Conservation (phyloP, 2,113 vertebrate genomes). For the Mus pahari region DNA sequence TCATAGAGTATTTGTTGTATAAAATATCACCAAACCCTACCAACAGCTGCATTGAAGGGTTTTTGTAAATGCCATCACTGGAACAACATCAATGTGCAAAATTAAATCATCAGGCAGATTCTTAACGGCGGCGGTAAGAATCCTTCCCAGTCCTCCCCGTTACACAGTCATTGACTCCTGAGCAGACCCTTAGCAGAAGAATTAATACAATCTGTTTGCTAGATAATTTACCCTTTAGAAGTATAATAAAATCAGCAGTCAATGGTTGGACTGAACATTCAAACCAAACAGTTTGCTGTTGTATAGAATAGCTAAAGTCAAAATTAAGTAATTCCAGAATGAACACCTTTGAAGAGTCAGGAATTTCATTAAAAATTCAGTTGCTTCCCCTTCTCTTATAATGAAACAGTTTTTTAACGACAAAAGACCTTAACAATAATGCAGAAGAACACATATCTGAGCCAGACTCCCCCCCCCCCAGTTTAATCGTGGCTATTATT, state of each 20-base stretch:
- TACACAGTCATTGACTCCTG: not conserved
- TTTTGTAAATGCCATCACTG: conserved; percentile 32
- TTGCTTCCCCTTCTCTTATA: conserved; percentile 49
- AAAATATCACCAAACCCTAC: not conserved
- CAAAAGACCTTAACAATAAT: conserved; percentile 74
- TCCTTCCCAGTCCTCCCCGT: not conserved
- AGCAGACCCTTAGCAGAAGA: conserved; percentile 28
- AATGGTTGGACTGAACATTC: conserved; percentile 40
- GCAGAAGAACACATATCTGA: conserved; percentile 66
- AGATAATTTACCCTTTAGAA: conserved; percentile 54
- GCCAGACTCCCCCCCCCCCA: conserved; percentile 72
- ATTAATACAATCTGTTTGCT: conserved; percentile 65
- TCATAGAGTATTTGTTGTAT: not conserved
- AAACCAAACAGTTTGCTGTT: conserved; percentile 68
- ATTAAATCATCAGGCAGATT: conserved; percentile 28
- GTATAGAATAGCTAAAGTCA: conserved; percentile 68
- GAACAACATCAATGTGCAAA: conserved; percentile 48
- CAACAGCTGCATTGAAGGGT: not conserved
- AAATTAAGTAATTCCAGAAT: conserved; percentile 75
- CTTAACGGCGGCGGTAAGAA: conserved; percentile 45
- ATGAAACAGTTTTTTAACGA: conserved; percentile 78
- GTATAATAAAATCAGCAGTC: conserved; percentile 59
- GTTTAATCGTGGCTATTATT: conserved; percentile 82
- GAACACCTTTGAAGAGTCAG: conserved; percentile 68
- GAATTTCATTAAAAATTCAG: conserved; percentile 80